Evolutionary conservation across 2,797 vertebrate genomes (phyloP).

Genomic region (Cuculus canorus): DNA sequence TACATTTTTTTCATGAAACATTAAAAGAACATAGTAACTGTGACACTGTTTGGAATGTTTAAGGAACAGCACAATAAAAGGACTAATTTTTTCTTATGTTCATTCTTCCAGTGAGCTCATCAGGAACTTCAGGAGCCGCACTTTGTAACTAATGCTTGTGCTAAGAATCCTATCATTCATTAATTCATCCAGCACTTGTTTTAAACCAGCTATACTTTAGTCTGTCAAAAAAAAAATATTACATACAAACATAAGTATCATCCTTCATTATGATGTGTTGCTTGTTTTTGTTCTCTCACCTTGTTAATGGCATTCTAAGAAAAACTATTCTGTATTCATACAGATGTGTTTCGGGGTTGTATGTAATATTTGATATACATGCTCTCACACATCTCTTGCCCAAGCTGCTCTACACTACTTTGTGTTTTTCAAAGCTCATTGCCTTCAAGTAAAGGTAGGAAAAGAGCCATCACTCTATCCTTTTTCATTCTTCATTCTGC

Average conservation of each 20-base stretch:
- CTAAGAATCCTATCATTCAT: not conserved
- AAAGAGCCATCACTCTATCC: not conserved
- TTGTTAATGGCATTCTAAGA: not conserved
- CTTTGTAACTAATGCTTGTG: not conserved
- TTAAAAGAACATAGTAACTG: not conserved
- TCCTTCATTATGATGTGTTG: not conserved
- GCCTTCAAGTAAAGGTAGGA: not conserved
- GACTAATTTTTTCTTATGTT: not conserved
- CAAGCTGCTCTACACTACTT: not conserved
- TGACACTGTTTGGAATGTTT: not conserved
- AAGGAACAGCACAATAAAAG: not conserved
- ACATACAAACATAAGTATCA: not conserved
- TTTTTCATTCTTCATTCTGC: not conserved
- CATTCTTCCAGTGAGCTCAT: not conserved
- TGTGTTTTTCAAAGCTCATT: not conserved
- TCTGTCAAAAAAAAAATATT: not conserved
- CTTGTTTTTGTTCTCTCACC: not conserved
- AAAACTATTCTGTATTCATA: not conserved
- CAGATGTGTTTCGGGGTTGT: not conserved
- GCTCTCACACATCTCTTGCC: not conserved
- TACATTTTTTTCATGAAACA: not conserved
- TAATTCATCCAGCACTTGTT: not conserved
- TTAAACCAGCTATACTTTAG: not conserved
- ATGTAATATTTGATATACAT: not conserved
- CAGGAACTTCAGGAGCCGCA: not conserved